phyloP scores from a whole-genome alignment of 2,113 vertebrate genomes.

The Eclectus roratus region DNA sequence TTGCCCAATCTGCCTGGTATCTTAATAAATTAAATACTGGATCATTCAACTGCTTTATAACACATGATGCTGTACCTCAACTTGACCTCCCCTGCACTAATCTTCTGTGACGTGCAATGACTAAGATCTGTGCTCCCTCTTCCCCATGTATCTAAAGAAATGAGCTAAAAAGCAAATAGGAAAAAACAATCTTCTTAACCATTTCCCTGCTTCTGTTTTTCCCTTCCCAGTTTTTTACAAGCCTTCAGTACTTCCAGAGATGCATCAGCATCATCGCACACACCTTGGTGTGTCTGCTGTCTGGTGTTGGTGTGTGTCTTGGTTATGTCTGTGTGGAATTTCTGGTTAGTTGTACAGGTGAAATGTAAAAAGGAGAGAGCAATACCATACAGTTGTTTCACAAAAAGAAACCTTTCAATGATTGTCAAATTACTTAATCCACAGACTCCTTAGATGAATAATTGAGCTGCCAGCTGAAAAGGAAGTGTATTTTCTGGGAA shows the following conservation, averaged over 20 bases:
- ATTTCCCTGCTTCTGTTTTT: background rate
- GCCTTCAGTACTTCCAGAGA: background rate
- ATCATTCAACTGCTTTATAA: background rate
- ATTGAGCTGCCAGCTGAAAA: slow-evolving; percentile 32
- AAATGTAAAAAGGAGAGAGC: slow-evolving; percentile 15
- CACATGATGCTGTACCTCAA: background rate
- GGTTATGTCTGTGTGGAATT: background rate
- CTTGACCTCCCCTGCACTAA: background rate
- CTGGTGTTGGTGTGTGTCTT: background rate
- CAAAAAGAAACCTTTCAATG: slow-evolving; percentile 39
- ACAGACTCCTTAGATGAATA: slow-evolving; percentile 39
- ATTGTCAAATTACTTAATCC: slow-evolving; percentile 58
- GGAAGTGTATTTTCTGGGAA: slow-evolving; percentile 39
- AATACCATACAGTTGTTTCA: slow-evolving; percentile 30
- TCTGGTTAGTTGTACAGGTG: slow-evolving; percentile 8
- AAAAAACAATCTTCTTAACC: background rate
- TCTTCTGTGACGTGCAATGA: background rate
- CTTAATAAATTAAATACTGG: background rate
- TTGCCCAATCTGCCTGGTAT: background rate
- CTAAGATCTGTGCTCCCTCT: background rate
- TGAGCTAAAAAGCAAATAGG: background rate
- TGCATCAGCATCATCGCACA: background rate
- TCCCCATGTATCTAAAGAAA: background rate
- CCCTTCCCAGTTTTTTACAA: background rate
- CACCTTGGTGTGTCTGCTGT: background rate